Conservation (phyloP, 92 coral and sea anemone genomes). For the Epizoanthus scotinus region DNA sequence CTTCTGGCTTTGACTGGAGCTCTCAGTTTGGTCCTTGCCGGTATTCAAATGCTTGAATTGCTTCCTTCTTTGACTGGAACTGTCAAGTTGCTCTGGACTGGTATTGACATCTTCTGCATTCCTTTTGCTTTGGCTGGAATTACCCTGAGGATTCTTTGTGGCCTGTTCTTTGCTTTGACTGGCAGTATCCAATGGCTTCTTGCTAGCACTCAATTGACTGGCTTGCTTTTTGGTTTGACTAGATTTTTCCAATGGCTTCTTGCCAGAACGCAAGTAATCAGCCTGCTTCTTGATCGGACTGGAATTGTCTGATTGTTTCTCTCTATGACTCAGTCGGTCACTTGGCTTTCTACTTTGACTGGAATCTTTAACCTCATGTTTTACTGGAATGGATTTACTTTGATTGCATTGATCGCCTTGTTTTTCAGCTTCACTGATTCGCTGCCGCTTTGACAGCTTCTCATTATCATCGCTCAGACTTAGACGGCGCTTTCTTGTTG, state of each 20-base stretch:
- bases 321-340: neutral
- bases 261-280: neutral
- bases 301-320: neutral
- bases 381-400: neutral
- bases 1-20: neutral
- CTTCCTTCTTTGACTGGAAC: neutral
- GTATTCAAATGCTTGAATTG: neutral
- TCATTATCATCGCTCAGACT: neutral
- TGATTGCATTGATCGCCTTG: neutral
- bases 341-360: neutral
- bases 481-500: conserved; percentile 14
- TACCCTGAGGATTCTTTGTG: neutral
- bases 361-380: neutral
- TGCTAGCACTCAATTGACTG: neutral
- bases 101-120: neutral
- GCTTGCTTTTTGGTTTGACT: neutral
- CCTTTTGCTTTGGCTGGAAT: neutral
- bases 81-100: neutral
- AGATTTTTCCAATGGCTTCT: neutral
- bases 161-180: neutral
- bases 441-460: neutral
- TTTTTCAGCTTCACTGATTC: neutral
- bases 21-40: neutral
- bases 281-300: neutral
- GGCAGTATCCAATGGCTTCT: neutral